Percentiles rank a stretch among this genome's conserved stretches.
These are phyloP conservation scores for Penelope pileata DNA, from an alignment of 2,113 vertebrate genomes.

Conservation along the genomic window DNA sequence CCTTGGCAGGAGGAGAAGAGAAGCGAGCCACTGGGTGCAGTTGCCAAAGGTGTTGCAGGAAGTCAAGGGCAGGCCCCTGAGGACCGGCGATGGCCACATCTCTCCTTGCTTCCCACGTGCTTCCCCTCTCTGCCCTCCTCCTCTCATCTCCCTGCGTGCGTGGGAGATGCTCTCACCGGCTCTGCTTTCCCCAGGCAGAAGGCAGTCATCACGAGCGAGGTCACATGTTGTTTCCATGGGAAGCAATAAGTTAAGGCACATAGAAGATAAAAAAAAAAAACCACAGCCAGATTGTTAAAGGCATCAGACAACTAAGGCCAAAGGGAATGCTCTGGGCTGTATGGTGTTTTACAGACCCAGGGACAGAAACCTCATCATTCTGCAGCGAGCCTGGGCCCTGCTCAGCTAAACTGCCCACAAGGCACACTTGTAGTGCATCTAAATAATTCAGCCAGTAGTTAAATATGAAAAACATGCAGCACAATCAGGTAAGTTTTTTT, in stretches of 20 bases:
- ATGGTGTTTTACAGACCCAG: not conserved
- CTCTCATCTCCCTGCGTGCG: rapidly evolving
- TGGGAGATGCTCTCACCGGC: not conserved
- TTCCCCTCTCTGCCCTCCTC: not conserved
- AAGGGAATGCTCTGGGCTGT: not conserved
- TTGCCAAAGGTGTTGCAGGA: rapidly evolving
- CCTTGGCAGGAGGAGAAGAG: not conserved
- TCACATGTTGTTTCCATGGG: conserved; percentile 7
- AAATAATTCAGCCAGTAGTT: not conserved
- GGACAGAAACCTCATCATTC: not conserved
- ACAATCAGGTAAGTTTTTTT: rapidly evolving
- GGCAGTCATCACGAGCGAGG: not conserved
- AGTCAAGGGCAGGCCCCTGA: not conserved
- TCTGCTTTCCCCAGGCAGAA: not conserved
- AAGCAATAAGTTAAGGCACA: conserved; percentile 10
- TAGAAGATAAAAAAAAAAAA: not conserved
- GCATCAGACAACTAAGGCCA: not conserved
- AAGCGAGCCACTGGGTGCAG: not conserved
- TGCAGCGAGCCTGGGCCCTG: not conserved
- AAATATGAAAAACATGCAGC: not conserved
- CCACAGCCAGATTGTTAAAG: not conserved
- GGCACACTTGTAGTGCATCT: not conserved
- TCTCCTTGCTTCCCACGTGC: not conserved
- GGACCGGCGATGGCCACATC: not conserved
- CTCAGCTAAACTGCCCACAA: not conserved